phyloP scores from a whole-genome alignment of 35 echinoderm and acorn worm species.

The Stichopus chloronotus region DNA sequence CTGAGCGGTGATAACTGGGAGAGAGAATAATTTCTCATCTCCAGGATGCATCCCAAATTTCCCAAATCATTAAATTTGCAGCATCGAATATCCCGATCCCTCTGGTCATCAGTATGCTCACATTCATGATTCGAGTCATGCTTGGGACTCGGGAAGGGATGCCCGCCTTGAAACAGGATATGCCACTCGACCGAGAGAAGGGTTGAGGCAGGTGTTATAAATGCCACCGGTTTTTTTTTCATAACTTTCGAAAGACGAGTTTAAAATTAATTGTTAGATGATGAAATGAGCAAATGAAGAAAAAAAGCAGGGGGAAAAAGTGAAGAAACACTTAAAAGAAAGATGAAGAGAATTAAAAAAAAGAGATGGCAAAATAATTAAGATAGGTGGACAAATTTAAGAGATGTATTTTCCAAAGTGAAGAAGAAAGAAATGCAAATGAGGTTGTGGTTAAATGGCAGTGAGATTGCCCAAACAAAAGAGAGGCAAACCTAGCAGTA shows the following conservation, averaged over 20 bases:
- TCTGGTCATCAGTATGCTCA: slow-evolving; percentile 57
- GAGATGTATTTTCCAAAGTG: neutral
- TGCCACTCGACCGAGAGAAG: slow-evolving; percentile 26
- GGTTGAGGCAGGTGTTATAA: slow-evolving; percentile 54
- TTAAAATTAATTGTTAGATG: slow-evolving; percentile 59
- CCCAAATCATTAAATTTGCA: slow-evolving; percentile 60
- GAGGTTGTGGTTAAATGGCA: neutral
- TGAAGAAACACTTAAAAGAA: neutral
- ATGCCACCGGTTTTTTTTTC: slow-evolving; percentile 46
- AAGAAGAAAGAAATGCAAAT: neutral
- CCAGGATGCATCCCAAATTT: slow-evolving; percentile 28
- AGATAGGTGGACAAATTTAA: slow-evolving; percentile 2
- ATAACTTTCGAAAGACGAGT: slow-evolving; percentile 12
- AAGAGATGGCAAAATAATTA: slow-evolving; percentile 1
- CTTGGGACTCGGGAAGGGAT: slow-evolving; percentile 41
- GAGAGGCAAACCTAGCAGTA: neutral
- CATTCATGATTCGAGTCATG: slow-evolving; percentile 56
- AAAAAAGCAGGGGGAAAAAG: neutral
- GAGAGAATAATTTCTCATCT: slow-evolving; percentile 52
- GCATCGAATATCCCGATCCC: slow-evolving; percentile 57
- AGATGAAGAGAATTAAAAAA: neutral
- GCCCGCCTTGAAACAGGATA: slow-evolving; percentile 48
- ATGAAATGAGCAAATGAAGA: slow-evolving; percentile 45
- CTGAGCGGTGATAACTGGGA: neutral
- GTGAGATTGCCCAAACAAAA: no score